Evolutionary conservation across 2,113 vertebrate genomes (phyloP).

Genomic region (Abramis brama): DNA sequence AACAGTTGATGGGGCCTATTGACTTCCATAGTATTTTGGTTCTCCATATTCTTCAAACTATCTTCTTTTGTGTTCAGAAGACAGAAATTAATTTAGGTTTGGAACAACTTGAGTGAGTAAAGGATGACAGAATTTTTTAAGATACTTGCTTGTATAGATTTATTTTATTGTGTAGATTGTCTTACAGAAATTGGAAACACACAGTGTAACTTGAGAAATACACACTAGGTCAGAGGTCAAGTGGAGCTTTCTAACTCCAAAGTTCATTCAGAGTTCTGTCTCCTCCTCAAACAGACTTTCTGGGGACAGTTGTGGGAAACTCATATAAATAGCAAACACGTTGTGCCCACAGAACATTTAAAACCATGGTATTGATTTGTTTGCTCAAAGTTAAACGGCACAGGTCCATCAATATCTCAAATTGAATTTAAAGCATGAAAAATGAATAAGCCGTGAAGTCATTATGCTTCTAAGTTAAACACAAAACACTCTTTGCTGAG

Average conservation of each 20-base stretch:
- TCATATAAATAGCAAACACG: neutral
- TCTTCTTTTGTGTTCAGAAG: no score
- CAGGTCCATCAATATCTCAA: constrained; percentile 44
- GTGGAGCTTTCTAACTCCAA: neutral
- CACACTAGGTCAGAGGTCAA: constrained; percentile 1
- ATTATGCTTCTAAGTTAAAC: neutral
- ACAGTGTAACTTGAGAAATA: constrained; percentile 36
- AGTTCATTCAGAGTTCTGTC: constrained; percentile 30
- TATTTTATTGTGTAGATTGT: neutral
- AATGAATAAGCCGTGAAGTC: neutral
- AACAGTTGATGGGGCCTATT: no score
- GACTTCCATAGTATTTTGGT: no score
- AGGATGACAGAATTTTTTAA: neutral
- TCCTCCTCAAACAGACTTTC: constrained; percentile 14
- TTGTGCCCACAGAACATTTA: constrained; percentile 12
- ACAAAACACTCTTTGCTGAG: neutral
- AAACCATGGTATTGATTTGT: constrained; percentile 30
- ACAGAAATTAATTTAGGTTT: no score
- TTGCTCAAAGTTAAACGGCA: neutral
- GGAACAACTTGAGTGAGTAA: no score
- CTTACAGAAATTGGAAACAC: constrained; percentile 16
- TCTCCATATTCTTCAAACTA: no score
- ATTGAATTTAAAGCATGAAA: constrained; percentile 41
- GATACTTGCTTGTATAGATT: neutral
- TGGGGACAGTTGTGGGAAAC: constrained; percentile 5